Evolutionary conservation across 2,888 invertebrate species (phyloP).

Genomic region (Polyommatus icarus): DNA sequence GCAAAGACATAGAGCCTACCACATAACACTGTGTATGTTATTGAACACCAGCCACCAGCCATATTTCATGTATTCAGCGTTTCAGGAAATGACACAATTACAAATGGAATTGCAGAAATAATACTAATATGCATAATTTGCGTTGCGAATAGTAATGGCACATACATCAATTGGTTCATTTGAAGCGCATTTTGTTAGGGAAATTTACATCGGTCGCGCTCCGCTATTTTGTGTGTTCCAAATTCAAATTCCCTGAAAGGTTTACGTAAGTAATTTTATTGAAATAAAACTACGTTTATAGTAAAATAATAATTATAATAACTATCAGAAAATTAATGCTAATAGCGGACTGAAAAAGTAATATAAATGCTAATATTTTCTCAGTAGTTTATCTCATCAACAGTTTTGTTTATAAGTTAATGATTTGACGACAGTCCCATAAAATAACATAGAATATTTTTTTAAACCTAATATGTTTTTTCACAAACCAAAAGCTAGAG

Average conservation of each 20-base stretch:
- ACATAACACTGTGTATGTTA: too few species aligned
- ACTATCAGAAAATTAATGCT: too few species aligned
- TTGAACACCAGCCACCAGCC: background rate
- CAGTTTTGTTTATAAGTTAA: too few species aligned
- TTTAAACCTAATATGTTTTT: too few species aligned
- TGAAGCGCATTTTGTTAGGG: background rate
- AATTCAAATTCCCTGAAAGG: background rate
- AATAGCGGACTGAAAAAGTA: too few species aligned
- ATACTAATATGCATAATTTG: slow-evolving; percentile 22
- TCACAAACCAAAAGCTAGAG: background rate
- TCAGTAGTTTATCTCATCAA: too few species aligned
- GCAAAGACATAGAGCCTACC: too few species aligned
- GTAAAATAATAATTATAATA: too few species aligned
- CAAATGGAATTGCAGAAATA: slow-evolving; percentile 15
- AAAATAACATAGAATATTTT: too few species aligned
- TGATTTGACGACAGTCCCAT: too few species aligned
- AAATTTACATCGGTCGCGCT: background rate
- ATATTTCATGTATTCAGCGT: background rate
- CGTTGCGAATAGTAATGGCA: slow-evolving; percentile 21
- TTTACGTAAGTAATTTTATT: background rate
- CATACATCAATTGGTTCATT: slow-evolving; percentile 18
- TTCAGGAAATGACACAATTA: slow-evolving; percentile 17
- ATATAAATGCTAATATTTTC: too few species aligned
- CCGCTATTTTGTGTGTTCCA: slow-evolving; percentile 21
- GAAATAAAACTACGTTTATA: too few species aligned